These are phyloP conservation scores for Nezara viridula DNA, from an alignment of 2,888 invertebrate species.

Conservation along the genomic window DNA sequence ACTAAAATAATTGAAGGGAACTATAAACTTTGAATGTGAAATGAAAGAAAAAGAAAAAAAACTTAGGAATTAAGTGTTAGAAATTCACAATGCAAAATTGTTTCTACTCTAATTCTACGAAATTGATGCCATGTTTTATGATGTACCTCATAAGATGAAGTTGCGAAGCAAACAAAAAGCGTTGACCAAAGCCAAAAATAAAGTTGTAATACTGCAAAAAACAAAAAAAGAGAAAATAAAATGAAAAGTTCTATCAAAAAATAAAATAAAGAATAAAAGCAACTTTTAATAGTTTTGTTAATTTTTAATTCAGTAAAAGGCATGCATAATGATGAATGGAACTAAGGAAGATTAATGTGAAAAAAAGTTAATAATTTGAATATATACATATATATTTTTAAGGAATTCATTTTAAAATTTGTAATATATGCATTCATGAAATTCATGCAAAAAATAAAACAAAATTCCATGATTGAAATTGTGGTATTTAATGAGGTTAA, in stretches of 20 bases:
- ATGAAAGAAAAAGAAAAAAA: background rate
- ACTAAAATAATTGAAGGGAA: background rate
- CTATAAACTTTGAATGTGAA: background rate
- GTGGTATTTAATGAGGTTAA: background rate
- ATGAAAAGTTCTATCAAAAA: slow-evolving; percentile 56
- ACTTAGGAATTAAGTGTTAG: slow-evolving; percentile 1
- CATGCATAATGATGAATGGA: background rate
- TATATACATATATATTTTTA: slow-evolving; percentile 17
- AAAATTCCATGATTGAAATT: slow-evolving; percentile 17
- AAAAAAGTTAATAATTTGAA: slow-evolving; percentile 16
- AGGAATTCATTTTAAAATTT: background rate
- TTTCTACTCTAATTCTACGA: slow-evolving; percentile 36
- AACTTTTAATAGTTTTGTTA: slow-evolving; percentile 30
- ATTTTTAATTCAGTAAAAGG: slow-evolving; percentile 15
- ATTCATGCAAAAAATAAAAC: slow-evolving; percentile 41
- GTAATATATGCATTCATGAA: slow-evolving; percentile 43
- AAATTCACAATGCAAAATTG: slow-evolving; percentile 47
- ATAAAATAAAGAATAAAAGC: slow-evolving; percentile 31
- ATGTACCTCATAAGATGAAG: slow-evolving; percentile 62
- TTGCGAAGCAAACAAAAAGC: slow-evolving; percentile 61
- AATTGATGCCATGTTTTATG: slow-evolving; percentile 54
- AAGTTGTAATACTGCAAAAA: slow-evolving; percentile 60
- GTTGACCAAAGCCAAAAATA: slow-evolving; percentile 63
- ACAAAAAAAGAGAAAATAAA: slow-evolving; percentile 60
- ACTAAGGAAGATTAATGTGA: background rate